Conservation (phyloP, 2,113 vertebrate species). For the Phainopepla nitens region DNA sequence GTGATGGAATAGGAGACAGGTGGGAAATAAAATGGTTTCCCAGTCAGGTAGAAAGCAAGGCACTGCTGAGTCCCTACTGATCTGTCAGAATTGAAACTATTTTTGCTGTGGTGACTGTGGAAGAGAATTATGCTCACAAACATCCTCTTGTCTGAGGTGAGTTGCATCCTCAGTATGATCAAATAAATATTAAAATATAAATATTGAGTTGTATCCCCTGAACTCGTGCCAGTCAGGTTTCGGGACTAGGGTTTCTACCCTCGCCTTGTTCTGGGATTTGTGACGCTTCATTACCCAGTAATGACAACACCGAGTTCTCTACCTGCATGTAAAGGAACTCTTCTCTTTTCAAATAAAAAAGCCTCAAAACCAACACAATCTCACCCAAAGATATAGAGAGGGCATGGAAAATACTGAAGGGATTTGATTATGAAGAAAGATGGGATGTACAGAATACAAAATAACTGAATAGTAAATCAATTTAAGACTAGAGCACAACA, state of each 20-base stretch:
- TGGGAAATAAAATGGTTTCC: background rate
- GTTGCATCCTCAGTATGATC: background rate
- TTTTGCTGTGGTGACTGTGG: background rate
- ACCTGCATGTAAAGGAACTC: background rate
- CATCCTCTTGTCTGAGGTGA: background rate
- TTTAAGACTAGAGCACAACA: background rate
- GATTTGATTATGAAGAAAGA: background rate
- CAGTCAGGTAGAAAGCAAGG: background rate
- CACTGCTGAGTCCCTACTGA: background rate
- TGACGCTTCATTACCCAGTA: background rate
- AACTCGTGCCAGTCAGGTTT: background rate
- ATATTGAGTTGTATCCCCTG: background rate
- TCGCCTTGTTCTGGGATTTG: background rate
- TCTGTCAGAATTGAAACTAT: background rate
- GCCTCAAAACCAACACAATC: too few species aligned
- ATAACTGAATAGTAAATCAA: background rate
- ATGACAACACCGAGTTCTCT: background rate
- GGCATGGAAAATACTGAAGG: background rate
- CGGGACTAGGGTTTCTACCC: background rate
- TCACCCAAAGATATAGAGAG: background rate
- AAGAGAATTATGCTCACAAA: background rate
- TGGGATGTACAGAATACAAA: background rate
- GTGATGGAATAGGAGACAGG: background rate
- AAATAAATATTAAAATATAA: background rate
- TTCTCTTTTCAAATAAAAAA: background rate